Conservation (phyloP, 2,113 vertebrate genomes). For the Python bivittatus region DNA sequence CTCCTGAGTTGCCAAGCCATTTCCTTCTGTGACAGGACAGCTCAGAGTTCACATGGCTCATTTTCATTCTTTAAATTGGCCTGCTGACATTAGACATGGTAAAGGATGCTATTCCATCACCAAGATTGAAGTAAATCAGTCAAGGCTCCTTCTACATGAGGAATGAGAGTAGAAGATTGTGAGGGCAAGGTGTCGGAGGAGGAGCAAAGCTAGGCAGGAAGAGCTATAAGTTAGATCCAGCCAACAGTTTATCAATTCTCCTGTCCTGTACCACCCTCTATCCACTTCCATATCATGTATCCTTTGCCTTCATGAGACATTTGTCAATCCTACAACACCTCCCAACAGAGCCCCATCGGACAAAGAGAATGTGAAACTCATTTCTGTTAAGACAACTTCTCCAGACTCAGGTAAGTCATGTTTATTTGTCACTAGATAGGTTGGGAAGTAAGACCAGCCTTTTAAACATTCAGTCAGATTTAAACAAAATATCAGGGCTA, state of each 20-base stretch:
- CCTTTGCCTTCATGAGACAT: not conserved
- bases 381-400: constrained; percentile 79
- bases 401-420: constrained; percentile 73
- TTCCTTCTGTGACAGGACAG: not conserved
- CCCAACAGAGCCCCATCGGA: constrained; percentile 71
- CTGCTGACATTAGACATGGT: not conserved
- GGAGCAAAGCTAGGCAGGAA: not conserved
- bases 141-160: not conserved
- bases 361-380: constrained; percentile 80
- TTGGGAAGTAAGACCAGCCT: not conserved
- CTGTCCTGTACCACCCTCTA: no score
- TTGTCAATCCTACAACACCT: constrained; percentile 31
- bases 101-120: not conserved
- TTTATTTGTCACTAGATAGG: not conserved
- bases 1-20: not conserved
- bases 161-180: not conserved
- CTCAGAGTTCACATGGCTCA: not conserved
- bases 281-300: not conserved
- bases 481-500: not conserved
- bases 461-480: not conserved
- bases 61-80: not conserved
- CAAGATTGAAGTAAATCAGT: not conserved
- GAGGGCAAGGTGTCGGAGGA: not conserved
- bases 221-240: no score
- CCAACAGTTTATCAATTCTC: not conserved